Percentiles rank a stretch among this genome's conserved stretches.
Conservation (phyloP, 1,140 invertebrate species). For the Polypedilum pembai region DNA sequence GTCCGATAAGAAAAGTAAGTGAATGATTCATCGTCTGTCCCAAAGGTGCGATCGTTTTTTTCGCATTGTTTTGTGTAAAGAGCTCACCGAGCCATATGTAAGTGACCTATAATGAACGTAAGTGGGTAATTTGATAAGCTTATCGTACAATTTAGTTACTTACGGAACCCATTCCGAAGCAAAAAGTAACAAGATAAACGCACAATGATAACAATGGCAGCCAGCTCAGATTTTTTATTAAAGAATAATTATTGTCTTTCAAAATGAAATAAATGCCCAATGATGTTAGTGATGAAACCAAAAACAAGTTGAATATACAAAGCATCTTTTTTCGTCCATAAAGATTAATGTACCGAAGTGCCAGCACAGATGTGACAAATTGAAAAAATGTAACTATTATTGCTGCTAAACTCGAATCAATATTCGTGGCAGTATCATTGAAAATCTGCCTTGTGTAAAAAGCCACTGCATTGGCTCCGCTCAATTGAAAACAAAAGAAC, state of each 20-base stretch:
- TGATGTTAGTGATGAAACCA: slow-evolving; percentile 54
- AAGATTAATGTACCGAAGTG: slow-evolving; percentile 55
- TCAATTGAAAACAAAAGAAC: background rate
- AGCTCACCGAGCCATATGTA: slow-evolving; percentile 1
- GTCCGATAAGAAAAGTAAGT: background rate
- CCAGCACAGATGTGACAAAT: slow-evolving; percentile 56
- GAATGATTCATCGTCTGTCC: background rate
- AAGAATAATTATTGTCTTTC: slow-evolving; percentile 41
- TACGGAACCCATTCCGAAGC: background rate
- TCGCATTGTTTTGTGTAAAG: background rate
- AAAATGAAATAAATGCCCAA: slow-evolving; percentile 57
- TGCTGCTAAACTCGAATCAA: slow-evolving; percentile 52
- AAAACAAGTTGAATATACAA: slow-evolving; percentile 55
- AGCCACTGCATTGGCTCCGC: background rate
- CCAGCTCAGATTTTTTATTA: background rate
- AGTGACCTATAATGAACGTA: background rate
- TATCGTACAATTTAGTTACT: background rate
- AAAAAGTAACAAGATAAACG: background rate
- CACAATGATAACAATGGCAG: background rate
- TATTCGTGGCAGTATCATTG: slow-evolving; percentile 36
- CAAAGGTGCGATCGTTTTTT: background rate
- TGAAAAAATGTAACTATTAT: slow-evolving; percentile 68
- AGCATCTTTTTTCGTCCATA: slow-evolving; percentile 61
- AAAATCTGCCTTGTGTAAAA: background rate
- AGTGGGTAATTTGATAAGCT: background rate